Base-by-base conservation (phyloP, 2,888 invertebrate genomes). In the Hydraecia micacea region DNA sequence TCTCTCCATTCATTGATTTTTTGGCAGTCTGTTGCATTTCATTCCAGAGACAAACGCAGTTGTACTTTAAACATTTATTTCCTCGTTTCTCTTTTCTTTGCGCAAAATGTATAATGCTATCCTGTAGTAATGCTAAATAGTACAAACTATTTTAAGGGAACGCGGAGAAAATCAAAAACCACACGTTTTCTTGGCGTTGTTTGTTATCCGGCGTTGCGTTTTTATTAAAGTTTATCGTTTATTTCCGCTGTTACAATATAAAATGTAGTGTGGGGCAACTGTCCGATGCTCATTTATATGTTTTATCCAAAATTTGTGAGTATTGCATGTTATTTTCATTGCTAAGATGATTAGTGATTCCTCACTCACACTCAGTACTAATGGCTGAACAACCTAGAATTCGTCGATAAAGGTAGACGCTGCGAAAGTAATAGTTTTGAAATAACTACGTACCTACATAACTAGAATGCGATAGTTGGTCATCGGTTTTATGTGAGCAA, bases 111-210 rank as follows among this genome's bases (percentile, higher is more conserved):
- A 77, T 88, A 85, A 25, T 49, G 75, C 85, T 75, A 46, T 88
- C 86, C 84, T 80, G 28, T 55, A 65, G 11, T 76, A n/a, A 86
- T 87, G 80, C 77, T 75, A 73, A 72, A 79, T 32, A 72, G 60
- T 58, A 3, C 11, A 71, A 49, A 39, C 13, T 18, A 15, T 32
- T 11, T 21, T 55, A 55, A 8, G 36, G 85, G 81, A 88, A 80
- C 80, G 81, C 49, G 18, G 84, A 92, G 91, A 94, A 93, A 94
- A 91, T 91, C 89, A 92, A 93, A 93, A 91, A 91, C 92, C 94
- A 95, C 96, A 96, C 96, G 96, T 96, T 96, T 96, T 96, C 96
- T 95, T 95, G 95, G 96, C 96, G 95, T 96, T 96, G 95, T 96
- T 95, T 96, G 94, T 94, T 93, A 93, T 93, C 95, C 96, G 96